Percentiles rank a stretch among this genome's conserved stretches.
phyloP scores from a whole-genome alignment of 2,113 vertebrate genomes.

The Pyrgilauda ruficollis region DNA sequence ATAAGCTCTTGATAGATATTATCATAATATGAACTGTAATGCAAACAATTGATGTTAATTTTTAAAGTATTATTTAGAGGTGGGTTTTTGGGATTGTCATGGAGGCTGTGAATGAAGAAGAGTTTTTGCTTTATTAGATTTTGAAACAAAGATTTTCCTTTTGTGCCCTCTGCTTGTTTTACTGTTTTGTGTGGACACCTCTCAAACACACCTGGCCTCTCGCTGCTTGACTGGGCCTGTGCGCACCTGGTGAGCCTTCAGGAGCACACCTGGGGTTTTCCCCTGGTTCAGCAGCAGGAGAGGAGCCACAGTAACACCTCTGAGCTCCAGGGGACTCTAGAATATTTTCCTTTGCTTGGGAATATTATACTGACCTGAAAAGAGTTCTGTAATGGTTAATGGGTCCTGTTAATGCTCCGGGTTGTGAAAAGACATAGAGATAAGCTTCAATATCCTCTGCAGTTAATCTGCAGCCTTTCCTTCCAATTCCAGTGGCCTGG shows the following conservation, averaged over 20 bases:
- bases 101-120: background rate
- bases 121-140: background rate
- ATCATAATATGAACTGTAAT: background rate
- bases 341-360: background rate
- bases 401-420: slow-evolving; percentile 90
- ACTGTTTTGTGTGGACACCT: background rate
- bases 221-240: background rate
- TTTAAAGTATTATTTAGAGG: background rate
- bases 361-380: slow-evolving; percentile 82
- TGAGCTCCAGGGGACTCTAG: background rate
- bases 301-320: background rate
- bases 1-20: background rate
- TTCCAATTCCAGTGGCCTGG: slow-evolving; percentile 86
- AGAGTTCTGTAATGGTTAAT: slow-evolving; percentile 95
- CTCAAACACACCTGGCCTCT: background rate
- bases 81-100: background rate
- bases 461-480: slow-evolving; percentile 87
- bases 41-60: background rate
- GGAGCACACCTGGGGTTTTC: background rate
- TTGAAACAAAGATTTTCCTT: background rate
- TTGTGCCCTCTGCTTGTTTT: background rate
- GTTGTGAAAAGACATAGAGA: slow-evolving; percentile 92
- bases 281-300: background rate
- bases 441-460: slow-evolving; percentile 93
- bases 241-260: background rate